These are phyloP conservation scores for Agonum fuliginosum DNA, from an alignment of 2,888 invertebrate genomes.

Conservation along the genomic window DNA sequence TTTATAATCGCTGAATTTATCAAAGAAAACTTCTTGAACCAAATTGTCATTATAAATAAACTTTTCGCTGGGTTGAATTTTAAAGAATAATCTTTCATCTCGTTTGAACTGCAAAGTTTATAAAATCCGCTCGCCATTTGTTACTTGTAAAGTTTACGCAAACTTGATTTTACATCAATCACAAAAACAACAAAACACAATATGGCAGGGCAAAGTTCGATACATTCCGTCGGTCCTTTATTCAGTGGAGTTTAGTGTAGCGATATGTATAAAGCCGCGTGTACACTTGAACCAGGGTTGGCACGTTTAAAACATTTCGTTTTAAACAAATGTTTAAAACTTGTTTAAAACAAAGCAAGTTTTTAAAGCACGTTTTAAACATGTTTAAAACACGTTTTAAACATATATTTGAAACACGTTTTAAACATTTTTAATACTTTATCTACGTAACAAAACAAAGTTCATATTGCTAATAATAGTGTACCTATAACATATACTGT, in stretches of 20 bases:
- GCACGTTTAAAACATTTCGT: too few relatives aligned
- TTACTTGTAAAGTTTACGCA: conserved; percentile 21
- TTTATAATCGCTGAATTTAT: neutral
- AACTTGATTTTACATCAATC: conserved; percentile 46
- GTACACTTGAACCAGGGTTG: too few relatives aligned
- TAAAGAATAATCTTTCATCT: neutral
- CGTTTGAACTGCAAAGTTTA: neutral
- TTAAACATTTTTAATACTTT: too few relatives aligned
- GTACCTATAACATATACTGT: too few relatives aligned
- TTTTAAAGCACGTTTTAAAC: too few relatives aligned
- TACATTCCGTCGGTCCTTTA: neutral
- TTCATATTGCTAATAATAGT: too few relatives aligned
- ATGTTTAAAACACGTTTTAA: too few relatives aligned
- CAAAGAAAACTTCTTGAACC: neutral
- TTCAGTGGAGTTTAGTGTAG: conserved; percentile 7
- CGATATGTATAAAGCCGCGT: conserved; percentile 26
- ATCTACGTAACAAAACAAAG: too few relatives aligned
- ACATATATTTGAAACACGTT: too few relatives aligned
- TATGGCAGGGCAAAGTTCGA: neutral
- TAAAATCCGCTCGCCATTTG: conserved; percentile 2
- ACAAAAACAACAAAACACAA: conserved; percentile 42
- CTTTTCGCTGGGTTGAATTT: neutral
- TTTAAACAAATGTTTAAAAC: too few relatives aligned
- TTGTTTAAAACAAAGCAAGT: too few relatives aligned
- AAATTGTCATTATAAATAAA: conserved; percentile 8